These are phyloP conservation scores for Galerucella calmariensis DNA, from an alignment of 2,888 invertebrate genomes.

Conservation along the genomic window DNA sequence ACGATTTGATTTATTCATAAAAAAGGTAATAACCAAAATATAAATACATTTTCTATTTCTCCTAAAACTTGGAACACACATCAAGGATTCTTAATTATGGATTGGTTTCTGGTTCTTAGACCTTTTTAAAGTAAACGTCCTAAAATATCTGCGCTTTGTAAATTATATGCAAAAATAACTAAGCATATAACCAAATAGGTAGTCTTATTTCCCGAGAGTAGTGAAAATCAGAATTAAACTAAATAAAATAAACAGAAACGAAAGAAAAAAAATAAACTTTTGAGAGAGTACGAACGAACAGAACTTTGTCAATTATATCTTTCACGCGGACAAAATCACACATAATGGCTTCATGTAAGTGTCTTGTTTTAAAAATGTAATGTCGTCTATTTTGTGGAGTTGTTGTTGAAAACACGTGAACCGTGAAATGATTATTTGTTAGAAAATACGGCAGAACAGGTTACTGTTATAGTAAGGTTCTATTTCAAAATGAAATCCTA, in stretches of 20 bases:
- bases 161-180: too few species aligned
- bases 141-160: too few species aligned
- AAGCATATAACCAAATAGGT: background rate
- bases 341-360: slow-evolving; percentile 2
- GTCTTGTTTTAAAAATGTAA: background rate
- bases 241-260: background rate
- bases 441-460: background rate
- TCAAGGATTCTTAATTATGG: too few species aligned
- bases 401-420: background rate
- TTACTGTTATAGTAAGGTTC: background rate
- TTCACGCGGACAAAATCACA: background rate
- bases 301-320: background rate
- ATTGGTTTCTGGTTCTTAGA: too few species aligned
- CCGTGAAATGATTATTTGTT: slow-evolving; percentile 1
- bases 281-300: background rate
- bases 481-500: background rate
- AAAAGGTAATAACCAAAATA: too few species aligned
- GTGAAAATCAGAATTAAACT: background rate
- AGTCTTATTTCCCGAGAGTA: background rate
- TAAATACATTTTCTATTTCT: too few species aligned
- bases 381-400: background rate
- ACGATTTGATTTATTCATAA: too few species aligned
- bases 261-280: background rate
- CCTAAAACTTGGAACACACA: too few species aligned
- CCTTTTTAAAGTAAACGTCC: too few species aligned